A percentile compares a stretch with the other conserved stretches of the same genome.
These are phyloP conservation scores for Sipha flava DNA, from an alignment of 1,140 invertebrate species.

Conservation along the genomic window DNA sequence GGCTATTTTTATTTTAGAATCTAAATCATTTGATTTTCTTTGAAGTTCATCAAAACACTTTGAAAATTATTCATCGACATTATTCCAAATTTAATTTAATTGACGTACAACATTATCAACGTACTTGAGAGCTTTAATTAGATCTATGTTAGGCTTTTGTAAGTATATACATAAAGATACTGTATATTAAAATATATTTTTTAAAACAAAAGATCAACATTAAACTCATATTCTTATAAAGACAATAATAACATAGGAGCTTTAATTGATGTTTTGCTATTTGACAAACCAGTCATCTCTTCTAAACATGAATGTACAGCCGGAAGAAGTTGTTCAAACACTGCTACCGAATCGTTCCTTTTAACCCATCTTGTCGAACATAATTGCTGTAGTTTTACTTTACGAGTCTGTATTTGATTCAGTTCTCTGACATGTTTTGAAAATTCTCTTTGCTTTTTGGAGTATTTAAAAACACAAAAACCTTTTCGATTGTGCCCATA, in stretches of 20 bases:
- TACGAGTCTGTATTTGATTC: not conserved
- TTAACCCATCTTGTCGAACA: conserved; percentile 2
- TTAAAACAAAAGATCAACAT: not conserved
- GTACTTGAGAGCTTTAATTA: not conserved
- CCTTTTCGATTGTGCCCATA: conserved; percentile 30
- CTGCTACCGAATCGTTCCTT: not conserved
- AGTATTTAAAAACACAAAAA: conserved; percentile 33
- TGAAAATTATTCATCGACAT: not conserved
- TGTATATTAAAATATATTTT: not conserved
- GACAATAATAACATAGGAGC: not conserved
- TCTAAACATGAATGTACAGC: not conserved
- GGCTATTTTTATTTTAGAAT: not conserved
- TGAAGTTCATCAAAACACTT: not conserved
- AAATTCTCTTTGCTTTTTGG: not conserved
- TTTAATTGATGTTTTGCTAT: not conserved
- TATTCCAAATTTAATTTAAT: not conserved
- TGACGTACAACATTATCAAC: not conserved
- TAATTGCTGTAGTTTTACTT: not conserved
- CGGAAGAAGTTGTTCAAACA: not conserved
- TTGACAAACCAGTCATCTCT: not conserved
- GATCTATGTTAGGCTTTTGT: not conserved
- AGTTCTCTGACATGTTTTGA: not conserved
- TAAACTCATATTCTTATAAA: not conserved
- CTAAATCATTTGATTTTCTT: not conserved
- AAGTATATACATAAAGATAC: not conserved